These are phyloP conservation scores for Scarus forsteni DNA, from an alignment of 2,797 vertebrate species.

Conservation along the genomic window DNA sequence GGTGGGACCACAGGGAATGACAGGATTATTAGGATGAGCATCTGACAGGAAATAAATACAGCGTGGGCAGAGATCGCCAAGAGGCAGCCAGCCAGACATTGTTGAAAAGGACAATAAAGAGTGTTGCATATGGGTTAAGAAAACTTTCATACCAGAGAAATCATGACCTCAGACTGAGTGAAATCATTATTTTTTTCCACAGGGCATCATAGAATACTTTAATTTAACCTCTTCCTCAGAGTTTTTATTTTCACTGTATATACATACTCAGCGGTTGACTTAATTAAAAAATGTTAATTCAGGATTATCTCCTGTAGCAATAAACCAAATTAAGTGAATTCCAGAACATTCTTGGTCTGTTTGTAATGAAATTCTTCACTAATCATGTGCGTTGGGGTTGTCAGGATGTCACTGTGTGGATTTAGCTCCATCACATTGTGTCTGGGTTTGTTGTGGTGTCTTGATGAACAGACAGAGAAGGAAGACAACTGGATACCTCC, in stretches of 20 bases:
- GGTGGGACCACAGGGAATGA: slow-evolving; percentile 75
- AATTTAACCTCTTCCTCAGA: not conserved
- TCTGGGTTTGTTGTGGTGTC: slow-evolving; percentile 56
- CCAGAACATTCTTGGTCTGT: slow-evolving; percentile 3
- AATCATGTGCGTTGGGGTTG: slow-evolving; percentile 31
- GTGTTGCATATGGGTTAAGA: slow-evolving; percentile 62
- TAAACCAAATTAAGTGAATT: slow-evolving; percentile 17
- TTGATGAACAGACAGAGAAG: slow-evolving; percentile 63
- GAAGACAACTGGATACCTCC: slow-evolving; percentile 46
- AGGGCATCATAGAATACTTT: slow-evolving; percentile 21
- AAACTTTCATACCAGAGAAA: slow-evolving; percentile 50
- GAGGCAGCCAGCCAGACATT: slow-evolving; percentile 65
- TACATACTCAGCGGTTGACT: slow-evolving; percentile 11
- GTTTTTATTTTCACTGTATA: slow-evolving; percentile 19
- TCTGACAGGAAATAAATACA: slow-evolving; percentile 81
- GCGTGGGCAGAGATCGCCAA: slow-evolving; percentile 53
- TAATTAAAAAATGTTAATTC: slow-evolving; percentile 18
- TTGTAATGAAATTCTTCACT: slow-evolving; percentile 13
- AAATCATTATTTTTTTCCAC: slow-evolving; percentile 46
- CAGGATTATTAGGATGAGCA: slow-evolving; percentile 66
- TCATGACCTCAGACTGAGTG: slow-evolving; percentile 40
- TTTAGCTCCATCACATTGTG: slow-evolving; percentile 50
- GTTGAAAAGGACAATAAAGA: slow-evolving; percentile 64
- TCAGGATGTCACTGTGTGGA: slow-evolving; percentile 16
- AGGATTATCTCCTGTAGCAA: not conserved